phyloP scores from a whole-genome alignment of 2,797 vertebrate genomes.

The Gymnothorax javanicus region DNA sequence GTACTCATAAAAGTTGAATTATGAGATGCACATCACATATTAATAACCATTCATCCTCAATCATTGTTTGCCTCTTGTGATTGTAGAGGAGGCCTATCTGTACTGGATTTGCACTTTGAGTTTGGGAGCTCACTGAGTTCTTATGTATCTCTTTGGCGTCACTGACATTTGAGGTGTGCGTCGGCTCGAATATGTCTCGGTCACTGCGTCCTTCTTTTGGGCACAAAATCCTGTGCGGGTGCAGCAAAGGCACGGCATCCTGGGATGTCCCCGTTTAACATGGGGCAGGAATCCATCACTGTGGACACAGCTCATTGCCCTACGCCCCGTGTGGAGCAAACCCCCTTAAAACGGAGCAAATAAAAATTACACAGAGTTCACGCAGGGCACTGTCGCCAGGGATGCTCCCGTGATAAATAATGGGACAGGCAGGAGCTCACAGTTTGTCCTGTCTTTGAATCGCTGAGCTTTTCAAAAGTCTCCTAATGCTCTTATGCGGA shows the following conservation, averaged over 20 bases:
- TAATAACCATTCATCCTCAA: not conserved
- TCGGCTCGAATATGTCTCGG: slow-evolving; percentile 55
- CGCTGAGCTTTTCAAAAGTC: not conserved
- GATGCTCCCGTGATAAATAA: slow-evolving; percentile 57
- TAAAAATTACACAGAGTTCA: slow-evolving; percentile 66
- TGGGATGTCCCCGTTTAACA: slow-evolving; percentile 34
- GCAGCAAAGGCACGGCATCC: not conserved
- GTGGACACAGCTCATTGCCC: slow-evolving; percentile 63
- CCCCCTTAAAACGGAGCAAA: slow-evolving; percentile 60
- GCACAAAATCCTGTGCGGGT: not conserved
- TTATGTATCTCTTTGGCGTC: not conserved
- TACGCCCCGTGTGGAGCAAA: slow-evolving; percentile 56
- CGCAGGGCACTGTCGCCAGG: slow-evolving; percentile 54
- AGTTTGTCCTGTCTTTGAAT: slow-evolving; percentile 62
- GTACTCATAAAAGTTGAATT: not conserved
- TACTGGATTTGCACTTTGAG: not conserved
- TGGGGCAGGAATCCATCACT: slow-evolving; percentile 67
- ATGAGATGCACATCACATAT: not conserved
- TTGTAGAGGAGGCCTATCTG: not conserved
- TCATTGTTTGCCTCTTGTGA: slow-evolving; percentile 12
- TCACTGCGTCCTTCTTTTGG: slow-evolving; percentile 56
- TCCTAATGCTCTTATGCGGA: too few species aligned
- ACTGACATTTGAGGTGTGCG: slow-evolving; percentile 46
- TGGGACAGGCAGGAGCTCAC: slow-evolving; percentile 46
- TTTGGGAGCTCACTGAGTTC: not conserved